phyloP scores from a whole-genome alignment of 1,140 invertebrate species.

The Drosophila mayri region DNA sequence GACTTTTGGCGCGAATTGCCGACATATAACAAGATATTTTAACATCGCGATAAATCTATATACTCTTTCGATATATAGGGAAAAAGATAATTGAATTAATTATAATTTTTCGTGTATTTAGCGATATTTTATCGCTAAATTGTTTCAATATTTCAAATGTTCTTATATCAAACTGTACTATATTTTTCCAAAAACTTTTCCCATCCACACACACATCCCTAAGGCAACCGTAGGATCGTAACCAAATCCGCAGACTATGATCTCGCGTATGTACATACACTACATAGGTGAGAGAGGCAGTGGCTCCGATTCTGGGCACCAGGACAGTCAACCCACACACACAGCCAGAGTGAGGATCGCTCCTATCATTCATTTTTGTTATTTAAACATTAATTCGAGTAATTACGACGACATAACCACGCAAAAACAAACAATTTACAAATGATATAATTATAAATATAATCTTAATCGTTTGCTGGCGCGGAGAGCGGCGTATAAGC shows the following conservation, averaged over 20 bases:
- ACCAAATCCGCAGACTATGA: constrained; percentile 30
- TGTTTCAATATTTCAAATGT: neutral
- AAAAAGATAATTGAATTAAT: neutral
- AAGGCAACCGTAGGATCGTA: constrained; percentile 13
- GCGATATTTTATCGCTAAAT: neutral
- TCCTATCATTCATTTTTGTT: constrained; percentile 67
- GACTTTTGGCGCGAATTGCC: neutral
- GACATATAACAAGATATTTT: constrained; percentile 1
- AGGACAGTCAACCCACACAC: constrained; percentile 27
- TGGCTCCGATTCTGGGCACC: constrained; percentile 7
- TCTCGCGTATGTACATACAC: constrained; percentile 45
- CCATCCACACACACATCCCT: neutral
- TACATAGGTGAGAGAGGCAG: constrained; percentile 28
- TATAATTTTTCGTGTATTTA: neutral
- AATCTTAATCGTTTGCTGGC: constrained; percentile 49
- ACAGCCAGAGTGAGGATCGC: constrained; percentile 58
- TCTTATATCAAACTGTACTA: neutral
- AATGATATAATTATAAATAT: constrained; percentile 49
- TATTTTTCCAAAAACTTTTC: neutral
- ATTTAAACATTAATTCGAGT: constrained; percentile 50
- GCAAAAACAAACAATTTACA: constrained; percentile 32
- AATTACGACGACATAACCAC: constrained; percentile 40
- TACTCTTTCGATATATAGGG: neutral
- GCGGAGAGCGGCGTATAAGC: constrained; percentile 53
- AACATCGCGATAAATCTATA: neutral